phyloP scores from a whole-genome alignment of 2,113 vertebrate genomes.

The Sterrhoptilus dennistouni region DNA sequence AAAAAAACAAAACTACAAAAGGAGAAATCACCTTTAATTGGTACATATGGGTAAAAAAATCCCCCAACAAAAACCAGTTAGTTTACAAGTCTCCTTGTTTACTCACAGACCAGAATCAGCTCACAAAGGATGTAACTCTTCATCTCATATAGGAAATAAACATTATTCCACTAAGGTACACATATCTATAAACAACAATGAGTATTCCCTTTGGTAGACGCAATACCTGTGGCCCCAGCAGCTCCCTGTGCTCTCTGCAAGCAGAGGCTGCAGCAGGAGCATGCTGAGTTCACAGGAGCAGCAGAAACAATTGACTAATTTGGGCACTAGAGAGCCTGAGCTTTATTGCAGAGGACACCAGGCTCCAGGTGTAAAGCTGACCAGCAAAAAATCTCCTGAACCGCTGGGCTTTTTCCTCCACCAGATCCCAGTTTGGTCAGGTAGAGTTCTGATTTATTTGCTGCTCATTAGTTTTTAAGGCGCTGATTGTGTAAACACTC shows the following conservation, averaged over 20 bases:
- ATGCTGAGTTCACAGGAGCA: neutral
- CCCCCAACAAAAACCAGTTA: neutral
- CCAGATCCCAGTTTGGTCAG: neutral
- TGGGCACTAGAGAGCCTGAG: neutral
- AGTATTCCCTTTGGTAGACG: neutral
- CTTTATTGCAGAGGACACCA: neutral
- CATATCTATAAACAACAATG: neutral
- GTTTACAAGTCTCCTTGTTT: neutral
- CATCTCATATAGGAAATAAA: neutral
- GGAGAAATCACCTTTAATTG: neutral
- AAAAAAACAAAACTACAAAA: too few relatives aligned
- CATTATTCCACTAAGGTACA: neutral
- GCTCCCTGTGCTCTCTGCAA: neutral
- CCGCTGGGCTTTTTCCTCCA: neutral
- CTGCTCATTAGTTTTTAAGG: neutral
- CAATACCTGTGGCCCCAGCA: neutral
- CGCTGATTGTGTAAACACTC: neutral
- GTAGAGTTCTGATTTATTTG: neutral
- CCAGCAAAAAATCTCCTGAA: neutral
- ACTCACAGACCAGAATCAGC: neutral
- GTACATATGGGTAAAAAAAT: neutral
- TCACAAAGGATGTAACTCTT: neutral
- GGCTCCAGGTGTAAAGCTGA: neutral
- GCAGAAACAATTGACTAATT: neutral
- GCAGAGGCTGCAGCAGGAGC: neutral